Evolutionary conservation across 2,797 vertebrate genomes (phyloP).

Genomic region (Carduelis carduelis): DNA sequence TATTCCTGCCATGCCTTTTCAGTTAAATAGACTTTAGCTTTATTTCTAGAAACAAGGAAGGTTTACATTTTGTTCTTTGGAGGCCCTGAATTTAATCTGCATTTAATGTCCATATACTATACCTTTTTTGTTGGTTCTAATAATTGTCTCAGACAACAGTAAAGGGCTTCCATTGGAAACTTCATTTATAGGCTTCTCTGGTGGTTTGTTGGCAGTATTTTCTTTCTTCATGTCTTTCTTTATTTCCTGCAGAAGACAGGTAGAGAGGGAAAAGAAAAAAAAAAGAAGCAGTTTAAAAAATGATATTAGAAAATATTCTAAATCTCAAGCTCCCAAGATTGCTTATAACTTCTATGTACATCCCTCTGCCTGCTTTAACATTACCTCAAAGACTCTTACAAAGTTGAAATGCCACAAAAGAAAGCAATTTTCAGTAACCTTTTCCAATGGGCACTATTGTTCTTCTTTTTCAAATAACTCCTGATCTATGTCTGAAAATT

Average conservation of each 20-base stretch:
- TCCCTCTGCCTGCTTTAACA: not conserved
- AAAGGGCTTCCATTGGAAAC: conserved; percentile 88
- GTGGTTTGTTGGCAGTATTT: conserved; percentile 75
- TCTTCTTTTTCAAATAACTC: not conserved
- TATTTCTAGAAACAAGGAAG: not conserved
- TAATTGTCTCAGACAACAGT: conserved; percentile 84
- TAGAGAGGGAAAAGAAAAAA: conserved; percentile 19
- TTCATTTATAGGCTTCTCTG: conserved; percentile 83
- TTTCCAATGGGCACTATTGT: not conserved
- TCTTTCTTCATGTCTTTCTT: conserved; percentile 93
- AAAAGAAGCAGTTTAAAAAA: not conserved
- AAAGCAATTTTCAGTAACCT: not conserved
- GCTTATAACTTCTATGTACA: not conserved
- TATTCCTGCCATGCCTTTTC: not conserved
- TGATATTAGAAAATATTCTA: not conserved
- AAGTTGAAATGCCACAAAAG: not conserved
- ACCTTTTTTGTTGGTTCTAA: conserved; percentile 90
- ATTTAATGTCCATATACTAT: not conserved
- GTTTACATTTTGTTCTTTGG: not conserved
- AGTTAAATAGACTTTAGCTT: not conserved
- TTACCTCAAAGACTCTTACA: not conserved
- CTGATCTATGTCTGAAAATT: not conserved
- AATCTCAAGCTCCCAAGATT: not conserved
- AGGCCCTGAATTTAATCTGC: not conserved
- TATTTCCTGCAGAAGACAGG: conserved; percentile 81